phyloP scores from a whole-genome alignment of 2,113 vertebrate species.

The Spizaetus ornatus region DNA sequence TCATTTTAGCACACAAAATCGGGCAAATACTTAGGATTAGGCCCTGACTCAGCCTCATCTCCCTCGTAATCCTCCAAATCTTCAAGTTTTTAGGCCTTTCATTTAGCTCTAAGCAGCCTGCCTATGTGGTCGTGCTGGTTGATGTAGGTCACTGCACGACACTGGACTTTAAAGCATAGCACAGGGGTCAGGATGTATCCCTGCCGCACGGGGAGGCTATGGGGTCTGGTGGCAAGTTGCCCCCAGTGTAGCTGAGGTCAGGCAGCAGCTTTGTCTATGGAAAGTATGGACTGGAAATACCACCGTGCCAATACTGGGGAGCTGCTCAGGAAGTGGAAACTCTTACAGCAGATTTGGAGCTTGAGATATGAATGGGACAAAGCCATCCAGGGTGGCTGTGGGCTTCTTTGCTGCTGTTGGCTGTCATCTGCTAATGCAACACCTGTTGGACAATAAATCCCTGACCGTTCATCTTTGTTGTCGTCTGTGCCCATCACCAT shows the following conservation, averaged over 20 bases:
- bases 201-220: rapidly evolving
- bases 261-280: not conserved
- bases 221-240: not conserved
- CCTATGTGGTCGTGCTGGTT: not conserved
- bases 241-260: not conserved
- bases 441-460: not conserved
- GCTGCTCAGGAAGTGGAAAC: conserved; percentile 2
- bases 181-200: rapidly evolving
- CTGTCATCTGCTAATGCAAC: not conserved
- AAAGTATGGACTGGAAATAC: not conserved
- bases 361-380: not conserved
- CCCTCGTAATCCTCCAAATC: conserved; percentile 50
- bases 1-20: conserved; percentile 12
- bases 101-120: conserved; percentile 28
- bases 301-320: not conserved
- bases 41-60: conserved; percentile 29
- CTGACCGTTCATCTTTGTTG: not conserved
- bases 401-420: not conserved
- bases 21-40: conserved; percentile 36
- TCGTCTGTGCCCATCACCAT: not conserved
- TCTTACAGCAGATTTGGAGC: not conserved
- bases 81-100: conserved; percentile 36
- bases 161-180: rapidly evolving
- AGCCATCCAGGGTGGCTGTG: not conserved
- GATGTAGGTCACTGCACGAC: not conserved